phyloP scores from a whole-genome alignment of 2,888 invertebrate species.

The Tetheella fluctuosa region DNA sequence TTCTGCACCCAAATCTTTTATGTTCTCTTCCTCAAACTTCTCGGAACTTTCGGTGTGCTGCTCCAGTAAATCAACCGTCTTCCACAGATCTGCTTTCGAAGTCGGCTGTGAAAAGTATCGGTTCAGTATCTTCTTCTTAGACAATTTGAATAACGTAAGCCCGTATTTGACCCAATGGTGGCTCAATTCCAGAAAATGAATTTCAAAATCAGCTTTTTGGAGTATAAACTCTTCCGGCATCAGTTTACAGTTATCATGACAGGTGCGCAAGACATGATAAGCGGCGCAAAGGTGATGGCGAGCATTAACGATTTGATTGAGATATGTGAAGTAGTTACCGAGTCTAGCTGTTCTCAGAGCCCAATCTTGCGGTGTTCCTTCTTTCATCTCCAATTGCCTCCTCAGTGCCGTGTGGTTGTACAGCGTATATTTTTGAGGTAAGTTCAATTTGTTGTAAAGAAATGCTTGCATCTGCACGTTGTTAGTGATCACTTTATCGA shows the following conservation, averaged over 20 bases:
- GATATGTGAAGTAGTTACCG: constrained; percentile 78
- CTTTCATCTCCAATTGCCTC: constrained; percentile 82
- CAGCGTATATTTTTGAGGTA: constrained; percentile 78
- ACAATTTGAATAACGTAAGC: constrained; percentile 81
- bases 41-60: constrained; percentile 42
- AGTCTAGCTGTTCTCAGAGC: constrained; percentile 80
- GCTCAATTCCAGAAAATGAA: constrained; percentile 78
- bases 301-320: constrained; percentile 74
- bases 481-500: constrained; percentile 84
- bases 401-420: constrained; percentile 84
- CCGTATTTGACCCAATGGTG: constrained; percentile 86
- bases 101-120: constrained; percentile 66
- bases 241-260: constrained; percentile 80
- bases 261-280: constrained; percentile 80
- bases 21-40: constrained; percentile 62
- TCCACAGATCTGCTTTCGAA: constrained; percentile 67
- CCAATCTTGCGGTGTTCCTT: constrained; percentile 85
- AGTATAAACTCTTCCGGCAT: constrained; percentile 72
- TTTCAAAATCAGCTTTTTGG: constrained; percentile 71
- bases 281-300: constrained; percentile 88
- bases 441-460: constrained; percentile 82
- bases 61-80: constrained; percentile 59
- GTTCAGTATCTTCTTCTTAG: constrained; percentile 76
- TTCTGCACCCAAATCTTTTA: constrained; percentile 63
- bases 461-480: constrained; percentile 86